Evolutionary conservation across 2,888 invertebrate species (phyloP), one percentile per base, ranked within the genome.

Genomic region (Tachina lurida): DNA sequence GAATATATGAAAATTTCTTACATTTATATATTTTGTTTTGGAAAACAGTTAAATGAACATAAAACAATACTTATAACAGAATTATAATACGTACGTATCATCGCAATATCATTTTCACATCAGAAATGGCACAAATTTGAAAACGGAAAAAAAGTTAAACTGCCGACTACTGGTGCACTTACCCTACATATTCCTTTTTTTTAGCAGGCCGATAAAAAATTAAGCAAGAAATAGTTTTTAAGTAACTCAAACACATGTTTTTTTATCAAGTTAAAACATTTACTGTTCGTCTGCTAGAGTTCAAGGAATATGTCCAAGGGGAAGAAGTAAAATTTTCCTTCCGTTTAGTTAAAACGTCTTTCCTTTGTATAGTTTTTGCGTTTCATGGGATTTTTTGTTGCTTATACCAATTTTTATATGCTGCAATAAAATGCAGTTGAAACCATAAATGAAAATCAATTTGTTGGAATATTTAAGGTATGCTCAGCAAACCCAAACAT

Each of bases 391-490:
- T 31, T 74, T 43, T 4, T 65, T 74, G 22, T 19, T 52, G 5
- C 3, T 13, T 49, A 60, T 47, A n/a, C 49, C 41, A 45, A 13
- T 56, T 63, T 43, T 79, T 13, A 17, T 79, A 47, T 56, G 56
- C 15, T 45, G 43, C 47, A 45, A 49, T 58, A 19, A 39, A 60
- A 60, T 73, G n/a, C 17, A 79, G 75, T 82, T 85, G 63, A 71
- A 71, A 22, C 65, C 78, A 75, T 85, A 78, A 85, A 81, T 85
- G 76, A 84, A 76, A 84, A 68, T 81, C 84, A 85, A 81, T 85
- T 84, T 85, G 77, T 54, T 74, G 49, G 76, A 80, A 49, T 85
- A 74, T 77, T 65, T 22, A 5, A 43, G 56, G 22, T 78, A 56
- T 77, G 71, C 49, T 63, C 60, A 77, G 62, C 73, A 56, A 73